Evolutionary conservation across 2,888 invertebrate species (phyloP).

Genomic region (Synanthedon andrenaeformis): DNA sequence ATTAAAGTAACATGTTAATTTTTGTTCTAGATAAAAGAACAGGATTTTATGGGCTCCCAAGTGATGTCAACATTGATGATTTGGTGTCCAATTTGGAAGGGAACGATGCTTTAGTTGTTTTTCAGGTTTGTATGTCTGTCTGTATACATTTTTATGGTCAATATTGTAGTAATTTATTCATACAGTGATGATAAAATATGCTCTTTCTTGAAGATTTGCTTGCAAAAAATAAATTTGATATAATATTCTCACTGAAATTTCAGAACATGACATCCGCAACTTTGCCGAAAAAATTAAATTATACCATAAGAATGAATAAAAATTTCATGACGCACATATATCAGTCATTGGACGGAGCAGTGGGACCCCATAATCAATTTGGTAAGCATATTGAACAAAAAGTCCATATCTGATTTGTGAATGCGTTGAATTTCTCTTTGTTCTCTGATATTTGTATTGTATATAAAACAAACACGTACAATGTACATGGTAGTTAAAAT

Average conservation of each 20-base stretch:
- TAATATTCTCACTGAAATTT: too few relatives aligned
- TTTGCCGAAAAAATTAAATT: constrained; percentile 34
- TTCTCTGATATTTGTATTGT: too few relatives aligned
- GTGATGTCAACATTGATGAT: background rate
- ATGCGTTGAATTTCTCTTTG: too few relatives aligned
- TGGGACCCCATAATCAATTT: constrained; percentile 25
- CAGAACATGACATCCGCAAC: constrained; percentile 21
- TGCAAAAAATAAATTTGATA: too few relatives aligned
- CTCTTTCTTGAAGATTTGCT: too few relatives aligned
- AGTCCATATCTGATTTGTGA: too few relatives aligned
- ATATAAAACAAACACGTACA: too few relatives aligned
- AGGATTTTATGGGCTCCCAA: background rate
- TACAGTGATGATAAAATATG: too few relatives aligned
- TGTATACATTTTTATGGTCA: background rate
- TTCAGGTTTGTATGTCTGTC: constrained; percentile 21
- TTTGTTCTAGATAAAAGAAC: background rate
- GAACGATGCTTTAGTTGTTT: constrained; percentile 26
- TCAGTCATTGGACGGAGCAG: constrained; percentile 17
- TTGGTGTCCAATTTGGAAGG: background rate
- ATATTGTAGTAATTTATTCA: too few relatives aligned
- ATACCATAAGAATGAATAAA: constrained; percentile 55
- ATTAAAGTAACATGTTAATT: background rate
- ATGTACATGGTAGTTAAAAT: too few relatives aligned
- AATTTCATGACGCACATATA: constrained; percentile 37
- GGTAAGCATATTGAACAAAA: constrained; percentile 22